Percentiles rank a stretch among this genome's conserved stretches.
Conservation (phyloP, 2,113 vertebrate genomes). For the Aplodontia rufa region DNA sequence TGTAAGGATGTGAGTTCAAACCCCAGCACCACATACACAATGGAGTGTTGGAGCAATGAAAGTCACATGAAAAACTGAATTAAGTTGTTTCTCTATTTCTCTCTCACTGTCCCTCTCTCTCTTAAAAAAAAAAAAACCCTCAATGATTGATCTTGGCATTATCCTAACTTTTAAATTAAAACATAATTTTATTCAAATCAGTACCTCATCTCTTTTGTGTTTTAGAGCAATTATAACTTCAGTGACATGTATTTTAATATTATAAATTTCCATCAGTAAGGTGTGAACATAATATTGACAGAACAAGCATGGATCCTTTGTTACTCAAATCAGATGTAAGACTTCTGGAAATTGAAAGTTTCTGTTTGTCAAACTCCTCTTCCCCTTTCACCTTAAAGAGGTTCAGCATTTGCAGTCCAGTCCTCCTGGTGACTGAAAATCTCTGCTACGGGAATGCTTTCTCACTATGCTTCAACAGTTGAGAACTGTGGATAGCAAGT, state of each 20-base stretch:
- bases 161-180: not conserved
- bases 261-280: not conserved
- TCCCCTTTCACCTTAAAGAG: not conserved
- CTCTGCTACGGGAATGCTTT: not conserved
- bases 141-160: not conserved
- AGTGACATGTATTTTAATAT: not conserved
- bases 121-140: too few relatives aligned
- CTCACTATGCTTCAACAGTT: not conserved
- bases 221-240: not conserved
- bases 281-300: not conserved
- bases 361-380: not conserved
- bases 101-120: too few relatives aligned
- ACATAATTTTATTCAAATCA: not conserved
- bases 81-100: too few relatives aligned
- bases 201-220: not conserved
- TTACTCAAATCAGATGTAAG: not conserved
- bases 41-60: too few relatives aligned
- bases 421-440: not conserved
- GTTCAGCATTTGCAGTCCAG: not conserved
- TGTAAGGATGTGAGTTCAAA: too few relatives aligned
- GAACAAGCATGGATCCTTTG: not conserved
- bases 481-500: not conserved
- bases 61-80: too few relatives aligned
- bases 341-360: not conserved
- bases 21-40: too few relatives aligned